Evolutionary conservation across 2,888 invertebrate genomes (phyloP).

Genomic region (Temnothorax rugatulus): DNA sequence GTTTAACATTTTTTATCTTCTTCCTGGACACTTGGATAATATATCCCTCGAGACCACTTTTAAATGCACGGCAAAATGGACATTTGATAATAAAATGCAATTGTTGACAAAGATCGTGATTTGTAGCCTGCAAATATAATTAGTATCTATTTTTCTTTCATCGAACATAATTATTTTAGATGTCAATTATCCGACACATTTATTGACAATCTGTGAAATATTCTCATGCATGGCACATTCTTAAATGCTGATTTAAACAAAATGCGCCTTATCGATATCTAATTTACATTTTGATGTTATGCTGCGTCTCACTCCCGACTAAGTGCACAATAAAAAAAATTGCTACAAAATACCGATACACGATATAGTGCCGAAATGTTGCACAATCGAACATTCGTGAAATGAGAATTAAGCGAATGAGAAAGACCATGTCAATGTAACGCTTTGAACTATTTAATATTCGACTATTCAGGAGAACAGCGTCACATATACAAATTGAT

Average conservation of each 20-base stretch:
- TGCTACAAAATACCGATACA: conserved; percentile 45
- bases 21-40: background rate
- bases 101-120: background rate
- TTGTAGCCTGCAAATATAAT: background rate
- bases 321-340: conserved; percentile 35
- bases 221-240: conserved; percentile 29
- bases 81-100: conserved; percentile 7
- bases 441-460: conserved; percentile 65
- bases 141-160: conserved; percentile 4
- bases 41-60: background rate
- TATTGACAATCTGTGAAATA: background rate
- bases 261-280: background rate
- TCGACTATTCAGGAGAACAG: conserved; percentile 60
- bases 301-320: background rate
- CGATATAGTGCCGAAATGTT: conserved; percentile 35
- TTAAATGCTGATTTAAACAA: conserved; percentile 5
- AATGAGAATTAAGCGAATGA: conserved; percentile 54
- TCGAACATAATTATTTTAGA: conserved; percentile 2
- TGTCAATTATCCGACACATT: background rate
- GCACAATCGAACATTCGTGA: conserved; percentile 60
- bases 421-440: conserved; percentile 58
- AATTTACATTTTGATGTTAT: conserved; percentile 42
- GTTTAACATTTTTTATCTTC: background rate
- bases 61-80: conserved; percentile 10
- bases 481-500: conserved; percentile 71